Conservation (phyloP, 2,888 invertebrate species). For the Andrena bucephala region DNA sequence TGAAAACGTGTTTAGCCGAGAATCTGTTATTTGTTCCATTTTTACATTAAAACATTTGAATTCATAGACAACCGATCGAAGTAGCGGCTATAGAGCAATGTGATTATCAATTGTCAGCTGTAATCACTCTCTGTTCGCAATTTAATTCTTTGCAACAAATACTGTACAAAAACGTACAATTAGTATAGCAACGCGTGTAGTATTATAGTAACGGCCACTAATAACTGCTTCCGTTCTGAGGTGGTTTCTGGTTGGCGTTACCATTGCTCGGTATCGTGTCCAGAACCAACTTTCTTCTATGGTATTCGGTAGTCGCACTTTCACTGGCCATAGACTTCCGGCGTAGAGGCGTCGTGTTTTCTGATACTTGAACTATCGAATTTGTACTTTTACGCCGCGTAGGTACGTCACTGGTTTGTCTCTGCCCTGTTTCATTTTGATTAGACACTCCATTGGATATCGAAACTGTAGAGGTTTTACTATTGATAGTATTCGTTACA, state of each 20-base stretch:
- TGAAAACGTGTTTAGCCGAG: conserved; percentile 14
- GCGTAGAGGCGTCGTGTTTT: conserved; percentile 83
- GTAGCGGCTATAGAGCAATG: conserved; percentile 51
- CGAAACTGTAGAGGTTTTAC: conserved; percentile 59
- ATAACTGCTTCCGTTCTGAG: conserved; percentile 74
- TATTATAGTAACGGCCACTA: conserved; percentile 57
- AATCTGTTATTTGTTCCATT: conserved; percentile 26
- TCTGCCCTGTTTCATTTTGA: conserved; percentile 65
- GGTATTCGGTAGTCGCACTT: conserved; percentile 73
- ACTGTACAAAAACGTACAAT: conserved; percentile 77
- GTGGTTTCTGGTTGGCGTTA: conserved; percentile 71
- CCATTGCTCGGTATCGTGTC: conserved; percentile 73
- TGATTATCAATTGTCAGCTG: conserved; percentile 55
- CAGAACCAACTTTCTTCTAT: conserved; percentile 79
- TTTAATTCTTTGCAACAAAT: conserved; percentile 80
- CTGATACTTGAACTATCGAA: conserved; percentile 67
- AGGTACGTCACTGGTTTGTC: conserved; percentile 66
- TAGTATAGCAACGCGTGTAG: conserved; percentile 57
- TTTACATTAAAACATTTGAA: conserved; percentile 51
- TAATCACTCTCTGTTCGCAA: conserved; percentile 70
- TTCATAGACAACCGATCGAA: conserved; percentile 57
- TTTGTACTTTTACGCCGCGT: conserved; percentile 81
- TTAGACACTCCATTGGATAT: conserved; percentile 60
- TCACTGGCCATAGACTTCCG: conserved; percentile 86
- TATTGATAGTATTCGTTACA: conserved; percentile 55